phyloP scores from a whole-genome alignment of 1,140 invertebrate species.

The Micrasema minimum region DNA sequence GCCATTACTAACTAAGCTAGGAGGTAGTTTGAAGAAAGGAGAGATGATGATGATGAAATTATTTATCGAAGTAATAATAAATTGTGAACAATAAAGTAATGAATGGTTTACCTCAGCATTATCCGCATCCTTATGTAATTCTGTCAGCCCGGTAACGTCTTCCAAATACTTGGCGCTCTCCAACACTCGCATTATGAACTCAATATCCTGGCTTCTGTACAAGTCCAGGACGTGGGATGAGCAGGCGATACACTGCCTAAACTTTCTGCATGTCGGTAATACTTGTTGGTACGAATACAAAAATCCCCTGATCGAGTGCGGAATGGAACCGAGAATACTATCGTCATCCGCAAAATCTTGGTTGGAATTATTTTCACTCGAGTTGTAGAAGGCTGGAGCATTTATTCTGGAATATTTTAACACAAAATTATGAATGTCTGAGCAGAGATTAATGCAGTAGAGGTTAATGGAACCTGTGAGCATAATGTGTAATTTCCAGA shows the following conservation, averaged over 20 bases:
- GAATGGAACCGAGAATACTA: constrained; percentile 84
- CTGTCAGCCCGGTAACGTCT: constrained; percentile 85
- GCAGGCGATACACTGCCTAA: constrained; percentile 93
- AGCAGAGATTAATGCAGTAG: too few relatives aligned
- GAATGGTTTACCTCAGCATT: constrained; percentile 69
- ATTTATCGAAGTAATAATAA: too few relatives aligned
- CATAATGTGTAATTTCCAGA: too few relatives aligned
- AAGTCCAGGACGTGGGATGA: constrained; percentile 75
- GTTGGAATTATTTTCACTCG: constrained; percentile 56
- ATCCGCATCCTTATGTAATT: constrained; percentile 75
- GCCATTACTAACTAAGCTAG: too few relatives aligned
- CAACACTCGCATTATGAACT: constrained; percentile 88
- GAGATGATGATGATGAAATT: too few relatives aligned
- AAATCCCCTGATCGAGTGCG: constrained; percentile 95
- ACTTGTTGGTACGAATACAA: constrained; percentile 83
- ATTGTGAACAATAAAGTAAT: too few relatives aligned
- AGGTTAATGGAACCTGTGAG: too few relatives aligned
- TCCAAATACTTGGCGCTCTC: constrained; percentile 88
- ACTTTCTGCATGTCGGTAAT: constrained; percentile 84
- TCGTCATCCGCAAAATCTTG: constrained; percentile 67
- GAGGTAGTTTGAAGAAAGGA: too few relatives aligned
- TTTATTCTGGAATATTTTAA: constrained; percentile 59
- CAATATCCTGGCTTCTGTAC: constrained; percentile 75
- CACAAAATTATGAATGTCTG: too few relatives aligned
- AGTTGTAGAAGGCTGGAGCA: constrained; percentile 72